Conservation (phyloP, 35 echinoderm and acorn worm species). For the Amphiura filiformis region DNA sequence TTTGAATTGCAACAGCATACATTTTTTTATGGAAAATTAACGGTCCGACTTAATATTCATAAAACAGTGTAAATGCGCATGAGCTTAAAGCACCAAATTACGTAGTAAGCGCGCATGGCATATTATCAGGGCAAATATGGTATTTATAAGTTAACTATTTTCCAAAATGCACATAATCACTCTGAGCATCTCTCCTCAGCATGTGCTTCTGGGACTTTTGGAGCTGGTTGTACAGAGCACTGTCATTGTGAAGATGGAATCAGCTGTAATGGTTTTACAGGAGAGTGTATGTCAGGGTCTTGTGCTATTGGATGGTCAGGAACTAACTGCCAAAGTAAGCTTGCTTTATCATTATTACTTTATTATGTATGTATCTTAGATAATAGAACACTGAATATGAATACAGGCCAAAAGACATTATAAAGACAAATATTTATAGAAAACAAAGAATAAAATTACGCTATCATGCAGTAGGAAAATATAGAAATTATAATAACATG, state of each 20-base stretch:
- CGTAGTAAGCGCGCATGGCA: neutral
- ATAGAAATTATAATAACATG: no score
- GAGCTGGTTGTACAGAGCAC: neutral
- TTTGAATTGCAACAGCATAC: no score
- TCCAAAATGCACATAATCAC: no score
- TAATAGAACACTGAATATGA: no score
- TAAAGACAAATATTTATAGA: no score
- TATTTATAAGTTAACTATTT: no score
- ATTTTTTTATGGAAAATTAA: neutral
- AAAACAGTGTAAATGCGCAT: neutral
- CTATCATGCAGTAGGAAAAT: no score
- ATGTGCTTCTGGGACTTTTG: neutral
- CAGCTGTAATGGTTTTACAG: neutral
- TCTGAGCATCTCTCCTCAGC: no score
- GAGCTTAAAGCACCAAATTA: neutral
- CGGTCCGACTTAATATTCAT: neutral
- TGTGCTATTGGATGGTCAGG: neutral
- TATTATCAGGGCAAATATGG: neutral
- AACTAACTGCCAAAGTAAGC: neutral
- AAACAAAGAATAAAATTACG: no score
- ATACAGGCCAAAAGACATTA: no score
- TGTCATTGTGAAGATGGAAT: neutral
- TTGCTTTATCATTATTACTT: no score
- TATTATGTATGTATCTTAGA: no score
- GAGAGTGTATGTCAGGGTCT: neutral